phyloP scores from a whole-genome alignment of 92 coral and sea anemone genomes.

The Zoanthus solanderi region DNA sequence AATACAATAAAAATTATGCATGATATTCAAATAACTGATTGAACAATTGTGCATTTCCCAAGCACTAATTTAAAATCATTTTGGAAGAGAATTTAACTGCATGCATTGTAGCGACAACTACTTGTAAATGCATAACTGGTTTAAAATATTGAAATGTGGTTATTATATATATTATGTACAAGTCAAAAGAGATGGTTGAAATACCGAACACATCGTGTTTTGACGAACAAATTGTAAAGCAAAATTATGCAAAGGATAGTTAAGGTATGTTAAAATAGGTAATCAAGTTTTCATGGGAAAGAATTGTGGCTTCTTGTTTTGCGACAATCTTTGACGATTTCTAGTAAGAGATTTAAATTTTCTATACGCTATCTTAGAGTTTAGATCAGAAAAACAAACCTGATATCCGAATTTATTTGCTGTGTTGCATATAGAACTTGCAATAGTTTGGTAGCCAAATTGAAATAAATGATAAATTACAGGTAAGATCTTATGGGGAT shows the following conservation, averaged over 20 bases:
- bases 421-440: not conserved
- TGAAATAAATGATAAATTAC: not conserved
- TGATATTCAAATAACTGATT: not conserved
- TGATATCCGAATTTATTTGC: not conserved
- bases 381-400: not conserved
- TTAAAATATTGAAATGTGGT: not conserved
- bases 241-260: not conserved
- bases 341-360: constrained; percentile 2
- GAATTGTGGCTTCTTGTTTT: not conserved
- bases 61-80: not conserved
- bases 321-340: not conserved
- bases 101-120: not conserved
- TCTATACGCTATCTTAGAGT: not conserved
- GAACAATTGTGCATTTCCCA: not conserved
- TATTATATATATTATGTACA: not conserved
- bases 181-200: constrained; percentile 1
- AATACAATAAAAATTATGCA: not conserved
- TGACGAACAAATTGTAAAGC: constrained; percentile 1
- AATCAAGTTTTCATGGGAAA: not conserved
- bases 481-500: not conserved
- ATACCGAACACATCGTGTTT: constrained; percentile 2
- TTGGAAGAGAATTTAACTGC: not conserved
- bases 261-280: not conserved
- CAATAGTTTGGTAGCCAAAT: not conserved
- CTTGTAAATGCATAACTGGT: not conserved